A percentile compares a stretch with the other conserved stretches of the same genome.
These are phyloP conservation scores for Synergus japonicus DNA, from an alignment of 2,888 invertebrate species.

Conservation along the genomic window DNA sequence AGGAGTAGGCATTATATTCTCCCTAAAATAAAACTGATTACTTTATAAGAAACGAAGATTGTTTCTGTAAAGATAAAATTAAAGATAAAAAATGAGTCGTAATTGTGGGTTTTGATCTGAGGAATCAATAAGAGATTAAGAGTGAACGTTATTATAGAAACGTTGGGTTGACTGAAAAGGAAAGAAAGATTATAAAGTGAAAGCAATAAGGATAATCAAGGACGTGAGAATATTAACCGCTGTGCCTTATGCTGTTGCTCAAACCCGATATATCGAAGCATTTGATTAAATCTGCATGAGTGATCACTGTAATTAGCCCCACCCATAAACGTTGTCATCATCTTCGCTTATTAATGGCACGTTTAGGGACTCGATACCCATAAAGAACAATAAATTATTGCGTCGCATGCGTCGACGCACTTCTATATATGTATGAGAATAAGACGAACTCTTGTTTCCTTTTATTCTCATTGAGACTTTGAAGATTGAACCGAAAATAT, in stretches of 20 bases:
- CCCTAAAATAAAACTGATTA: no score
- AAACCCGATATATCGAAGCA: slow-evolving; percentile 52
- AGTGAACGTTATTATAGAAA: neutral
- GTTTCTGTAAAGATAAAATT: neutral
- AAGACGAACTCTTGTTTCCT: slow-evolving; percentile 62
- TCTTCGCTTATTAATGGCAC: slow-evolving; percentile 65
- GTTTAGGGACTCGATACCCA: slow-evolving; percentile 61
- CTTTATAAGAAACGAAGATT: no score
- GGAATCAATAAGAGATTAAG: slow-evolving; percentile 3
- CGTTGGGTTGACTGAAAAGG: neutral
- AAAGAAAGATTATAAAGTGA: slow-evolving; percentile 53
- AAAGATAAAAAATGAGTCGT: slow-evolving; percentile 43
- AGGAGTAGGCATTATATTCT: no score
- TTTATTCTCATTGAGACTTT: slow-evolving; percentile 66
- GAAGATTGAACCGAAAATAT: slow-evolving; percentile 70
- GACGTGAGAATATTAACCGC: slow-evolving; percentile 50
- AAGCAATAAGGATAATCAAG: slow-evolving; percentile 54
- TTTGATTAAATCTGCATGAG: slow-evolving; percentile 61
- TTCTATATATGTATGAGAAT: slow-evolving; percentile 43
- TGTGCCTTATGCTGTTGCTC: slow-evolving; percentile 41
- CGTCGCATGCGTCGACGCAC: slow-evolving; percentile 65
- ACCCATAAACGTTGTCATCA: slow-evolving; percentile 66
- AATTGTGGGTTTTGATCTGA: neutral
- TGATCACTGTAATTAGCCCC: slow-evolving; percentile 66
- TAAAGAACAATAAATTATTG: slow-evolving; percentile 67